Evolutionary conservation across 2,113 vertebrate genomes (phyloP), one percentile per base, ranked within the genome.

Genomic region (Zonotrichia leucophrys): DNA sequence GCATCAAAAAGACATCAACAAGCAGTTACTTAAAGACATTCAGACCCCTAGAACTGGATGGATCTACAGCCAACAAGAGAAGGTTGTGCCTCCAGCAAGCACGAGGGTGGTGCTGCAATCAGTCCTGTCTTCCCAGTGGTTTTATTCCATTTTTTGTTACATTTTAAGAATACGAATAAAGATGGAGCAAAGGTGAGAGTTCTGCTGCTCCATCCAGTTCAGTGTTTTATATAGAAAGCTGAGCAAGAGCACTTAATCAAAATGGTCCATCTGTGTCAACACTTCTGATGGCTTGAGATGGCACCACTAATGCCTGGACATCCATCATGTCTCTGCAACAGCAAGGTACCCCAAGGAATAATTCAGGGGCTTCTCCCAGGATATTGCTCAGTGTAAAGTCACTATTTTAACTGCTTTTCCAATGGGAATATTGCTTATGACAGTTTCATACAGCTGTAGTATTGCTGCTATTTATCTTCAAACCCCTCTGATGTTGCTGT

Each of bases 381-480:
- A 92, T 89, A 86, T 96, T 95, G 56, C 62, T 90, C 33, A 62
- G 22, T 95, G 89, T 87, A 92, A 97, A 95, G 74, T 74, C 62
- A 72, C 72, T 96, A 95, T 97, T 97, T 97, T 96, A 97, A 91
- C 33, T 22, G 25, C n/a, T 78, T 87, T 73, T 60, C 89, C 70
- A 63, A 14, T 79, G 94, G 92, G 95, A 97, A 93, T 97, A 97
- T 94, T 96, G 86, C 64, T 88, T 85, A 86, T 95, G 95, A 95
- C 93, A 96, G 89, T 95, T 97, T 98, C 96, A 97, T 96, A 92
- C 90, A 64, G 64, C 79, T 88, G 46, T 72, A 37, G 77, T 94
- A 97, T 97, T 96, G 88, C n/a, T 95, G 87, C 92, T 94, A 92
- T 98, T 97, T 95, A 75, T 97, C 95, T 97, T 97, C 89, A 95